Percentiles rank a stretch among this genome's conserved stretches.
Evolutionary conservation across 1,140 invertebrate species (phyloP).

Genomic region (Sycophaga agraensis): DNA sequence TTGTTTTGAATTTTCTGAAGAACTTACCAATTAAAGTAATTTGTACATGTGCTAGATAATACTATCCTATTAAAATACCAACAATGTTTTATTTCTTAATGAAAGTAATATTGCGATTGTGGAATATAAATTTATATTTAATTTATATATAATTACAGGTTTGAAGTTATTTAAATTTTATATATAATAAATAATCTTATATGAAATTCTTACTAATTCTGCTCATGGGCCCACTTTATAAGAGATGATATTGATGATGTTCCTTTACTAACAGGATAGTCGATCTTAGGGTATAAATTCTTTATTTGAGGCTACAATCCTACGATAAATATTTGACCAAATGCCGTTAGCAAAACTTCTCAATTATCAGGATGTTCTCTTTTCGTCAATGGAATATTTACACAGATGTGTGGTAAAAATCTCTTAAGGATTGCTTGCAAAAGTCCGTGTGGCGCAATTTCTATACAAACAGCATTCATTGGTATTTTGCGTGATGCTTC

Average conservation of each 20-base stretch:
- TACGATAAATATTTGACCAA: constrained; percentile 67
- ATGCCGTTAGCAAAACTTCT: constrained; percentile 66
- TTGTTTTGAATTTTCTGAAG: too few species aligned
- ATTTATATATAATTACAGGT: too few species aligned
- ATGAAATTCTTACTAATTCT: too few species aligned
- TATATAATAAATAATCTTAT: too few species aligned
- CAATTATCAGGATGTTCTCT: constrained; percentile 68
- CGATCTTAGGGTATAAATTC: constrained; percentile 62
- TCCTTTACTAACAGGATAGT: constrained; percentile 68
- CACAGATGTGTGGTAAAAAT: constrained; percentile 43
- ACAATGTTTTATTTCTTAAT: too few species aligned
- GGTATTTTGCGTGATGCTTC: constrained; percentile 75
- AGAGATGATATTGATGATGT: constrained; percentile 68
- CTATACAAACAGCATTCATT: constrained; percentile 70
- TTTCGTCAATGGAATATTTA: constrained; percentile 77
- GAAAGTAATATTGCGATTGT: too few species aligned
- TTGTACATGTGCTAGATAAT: too few species aligned
- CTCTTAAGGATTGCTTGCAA: constrained; percentile 25
- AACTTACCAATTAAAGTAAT: too few species aligned
- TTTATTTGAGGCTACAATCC: constrained; percentile 59
- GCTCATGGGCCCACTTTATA: constrained; percentile 73
- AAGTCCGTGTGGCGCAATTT: constrained; percentile 73
- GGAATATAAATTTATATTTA: too few species aligned
- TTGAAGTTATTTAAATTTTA: too few species aligned
- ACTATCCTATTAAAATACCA: too few species aligned